phyloP scores from a whole-genome alignment of 2,797 vertebrate genomes.

The Sebastes variabilis region DNA sequence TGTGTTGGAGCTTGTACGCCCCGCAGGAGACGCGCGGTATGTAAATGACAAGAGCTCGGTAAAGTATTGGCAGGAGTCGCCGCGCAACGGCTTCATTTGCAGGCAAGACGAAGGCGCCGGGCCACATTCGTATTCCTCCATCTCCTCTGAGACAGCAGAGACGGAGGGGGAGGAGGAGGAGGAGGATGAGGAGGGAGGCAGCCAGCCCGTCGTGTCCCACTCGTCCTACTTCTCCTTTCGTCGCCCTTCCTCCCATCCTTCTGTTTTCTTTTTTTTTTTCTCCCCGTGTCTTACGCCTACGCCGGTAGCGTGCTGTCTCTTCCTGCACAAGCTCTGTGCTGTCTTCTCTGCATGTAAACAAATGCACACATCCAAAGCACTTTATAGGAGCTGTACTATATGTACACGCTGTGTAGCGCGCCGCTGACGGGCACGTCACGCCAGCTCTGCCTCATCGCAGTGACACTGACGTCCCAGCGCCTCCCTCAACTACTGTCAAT shows the following conservation, averaged over 20 bases:
- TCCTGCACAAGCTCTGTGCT: conserved; percentile 1
- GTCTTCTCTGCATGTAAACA: conserved; percentile 50
- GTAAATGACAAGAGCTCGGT: conserved; percentile 21
- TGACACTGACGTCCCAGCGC: conserved; percentile 48
- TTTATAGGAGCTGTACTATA: conserved; percentile 10
- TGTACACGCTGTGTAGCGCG: neutral
- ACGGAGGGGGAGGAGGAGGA: neutral
- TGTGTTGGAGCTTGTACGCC: neutral
- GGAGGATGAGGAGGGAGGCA: conserved; percentile 24
- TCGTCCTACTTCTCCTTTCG: conserved; percentile 52
- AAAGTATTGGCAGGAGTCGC: conserved; percentile 8
- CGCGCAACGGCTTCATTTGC: conserved; percentile 9
- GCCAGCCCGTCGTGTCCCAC: conserved; percentile 45
- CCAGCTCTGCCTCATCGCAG: conserved; percentile 51
- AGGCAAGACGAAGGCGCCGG: conserved; percentile 13
- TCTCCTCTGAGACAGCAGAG: conserved; percentile 41
- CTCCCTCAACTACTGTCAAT: conserved; percentile 27
- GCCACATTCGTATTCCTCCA: conserved; percentile 12
- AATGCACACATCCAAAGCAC: conserved; percentile 40
- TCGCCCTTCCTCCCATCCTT: conserved; percentile 33
- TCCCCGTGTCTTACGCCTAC: conserved; percentile 33
- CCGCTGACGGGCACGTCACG: conserved; percentile 31
- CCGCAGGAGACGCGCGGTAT: neutral
- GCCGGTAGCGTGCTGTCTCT: conserved; percentile 16
- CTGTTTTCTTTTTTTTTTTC: neutral